These are phyloP conservation scores for Aphrocallistes beatrix DNA, from an alignment of 37 sponge, comb jelly and placozoan genomes.

Conservation along the genomic window DNA sequence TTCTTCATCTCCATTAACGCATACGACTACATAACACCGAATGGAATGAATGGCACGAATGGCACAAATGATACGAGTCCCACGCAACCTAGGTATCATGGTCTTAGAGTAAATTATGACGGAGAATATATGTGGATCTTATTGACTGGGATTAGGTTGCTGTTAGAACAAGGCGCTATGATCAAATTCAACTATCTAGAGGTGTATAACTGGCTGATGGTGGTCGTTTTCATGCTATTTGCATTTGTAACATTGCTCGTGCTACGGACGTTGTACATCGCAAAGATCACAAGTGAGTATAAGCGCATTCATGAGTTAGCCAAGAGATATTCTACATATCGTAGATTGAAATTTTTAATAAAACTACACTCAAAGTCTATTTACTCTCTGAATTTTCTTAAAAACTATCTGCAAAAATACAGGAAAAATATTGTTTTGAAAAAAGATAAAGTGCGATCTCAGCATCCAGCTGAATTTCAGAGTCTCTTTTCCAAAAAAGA, in stretches of 20 bases:
- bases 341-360: background rate
- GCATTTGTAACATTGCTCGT: background rate
- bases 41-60: background rate
- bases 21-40: too few species aligned
- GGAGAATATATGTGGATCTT: background rate
- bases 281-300: background rate
- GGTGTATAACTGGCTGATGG: slow-evolving; percentile 4
- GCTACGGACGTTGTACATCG: background rate
- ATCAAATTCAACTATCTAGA: slow-evolving; percentile 15
- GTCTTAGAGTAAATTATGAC: background rate
- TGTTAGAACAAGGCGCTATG: background rate
- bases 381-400: background rate
- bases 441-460: background rate
- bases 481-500: background rate
- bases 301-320: background rate
- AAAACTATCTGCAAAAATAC: background rate
- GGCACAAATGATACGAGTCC: background rate
- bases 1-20: background rate
- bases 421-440: background rate
- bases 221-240: background rate
- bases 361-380: background rate
- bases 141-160: background rate
- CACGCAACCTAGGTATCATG: too few species aligned
- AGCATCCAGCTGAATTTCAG: background rate
- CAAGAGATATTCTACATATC: background rate